phyloP scores from a whole-genome alignment of 2,888 invertebrate species.

The Sipha maydis region DNA sequence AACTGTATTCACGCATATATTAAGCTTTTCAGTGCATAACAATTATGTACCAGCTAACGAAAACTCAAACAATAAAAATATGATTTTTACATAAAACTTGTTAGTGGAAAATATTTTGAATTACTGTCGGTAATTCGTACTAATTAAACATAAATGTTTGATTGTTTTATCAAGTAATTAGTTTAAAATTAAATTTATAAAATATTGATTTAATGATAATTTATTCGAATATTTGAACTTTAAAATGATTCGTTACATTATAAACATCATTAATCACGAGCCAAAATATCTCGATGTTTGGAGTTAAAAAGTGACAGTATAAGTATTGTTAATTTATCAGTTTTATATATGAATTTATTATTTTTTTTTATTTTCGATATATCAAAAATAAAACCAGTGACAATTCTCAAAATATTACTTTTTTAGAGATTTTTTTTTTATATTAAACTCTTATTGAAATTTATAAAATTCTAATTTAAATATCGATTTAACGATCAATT shows the following conservation, averaged over 20 bases:
- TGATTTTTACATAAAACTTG: too few relatives aligned
- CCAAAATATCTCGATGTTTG: constrained; percentile 13
- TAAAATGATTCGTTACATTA: constrained; percentile 24
- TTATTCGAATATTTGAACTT: neutral
- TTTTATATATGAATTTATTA: constrained; percentile 27
- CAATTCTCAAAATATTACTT: constrained; percentile 9
- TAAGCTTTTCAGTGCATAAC: too few relatives aligned
- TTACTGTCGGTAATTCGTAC: too few relatives aligned
- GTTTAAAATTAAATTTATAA: neutral
- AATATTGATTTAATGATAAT: neutral
- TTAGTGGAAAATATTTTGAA: too few relatives aligned
- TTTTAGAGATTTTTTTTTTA: constrained; percentile 29
- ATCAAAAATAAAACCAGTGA: constrained; percentile 27
- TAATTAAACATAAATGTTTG: too few relatives aligned
- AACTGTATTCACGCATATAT: too few relatives aligned
- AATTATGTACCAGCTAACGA: too few relatives aligned
- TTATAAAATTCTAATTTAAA: neutral
- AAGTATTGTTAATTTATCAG: constrained; percentile 46
- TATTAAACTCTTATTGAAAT: constrained; percentile 29
- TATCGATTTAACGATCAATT: constrained; percentile 28
- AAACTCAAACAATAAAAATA: too few relatives aligned
- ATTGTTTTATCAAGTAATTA: neutral
- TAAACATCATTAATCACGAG: constrained; percentile 17
- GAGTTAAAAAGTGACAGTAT: constrained; percentile 13
- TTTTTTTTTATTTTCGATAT: neutral